A percentile compares a stretch with the other conserved stretches of the same genome.
phyloP scores from a whole-genome alignment of 2,113 vertebrate genomes.

The Candoia aspera region DNA sequence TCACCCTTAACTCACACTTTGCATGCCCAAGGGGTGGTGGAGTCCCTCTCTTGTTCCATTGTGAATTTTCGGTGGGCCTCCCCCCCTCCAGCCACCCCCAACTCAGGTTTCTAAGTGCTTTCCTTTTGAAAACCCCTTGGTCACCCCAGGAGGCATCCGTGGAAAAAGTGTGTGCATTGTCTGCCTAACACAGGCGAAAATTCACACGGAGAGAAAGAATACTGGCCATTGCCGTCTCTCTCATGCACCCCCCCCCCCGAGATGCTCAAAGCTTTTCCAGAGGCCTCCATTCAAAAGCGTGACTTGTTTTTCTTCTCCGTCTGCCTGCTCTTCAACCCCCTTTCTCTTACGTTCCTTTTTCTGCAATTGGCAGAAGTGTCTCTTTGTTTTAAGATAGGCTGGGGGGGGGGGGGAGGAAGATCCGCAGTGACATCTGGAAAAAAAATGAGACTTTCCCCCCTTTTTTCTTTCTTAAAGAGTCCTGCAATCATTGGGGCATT shows the following conservation, averaged over 20 bases:
- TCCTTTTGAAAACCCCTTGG: too few relatives aligned
- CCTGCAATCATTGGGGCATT: neutral
- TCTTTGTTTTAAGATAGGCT: neutral
- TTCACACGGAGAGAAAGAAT: neutral
- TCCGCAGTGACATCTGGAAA: neutral
- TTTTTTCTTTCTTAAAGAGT: too few relatives aligned
- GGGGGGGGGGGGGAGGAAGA: neutral
- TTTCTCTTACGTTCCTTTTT: neutral
- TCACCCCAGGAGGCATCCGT: constrained; percentile 25
- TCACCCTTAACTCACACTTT: constrained; percentile 23
- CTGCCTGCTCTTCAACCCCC: neutral
- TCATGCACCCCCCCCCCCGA: neutral
- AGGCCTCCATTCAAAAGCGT: neutral
- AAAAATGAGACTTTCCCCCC: neutral
- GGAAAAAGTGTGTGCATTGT: constrained; percentile 32
- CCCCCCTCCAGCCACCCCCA: constrained; percentile 19
- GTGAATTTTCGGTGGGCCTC: constrained; percentile 39
- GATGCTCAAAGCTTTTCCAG: neutral
- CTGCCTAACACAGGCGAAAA: constrained; percentile 47
- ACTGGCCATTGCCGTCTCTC: neutral
- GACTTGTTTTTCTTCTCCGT: neutral
- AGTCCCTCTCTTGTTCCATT: constrained; percentile 48
- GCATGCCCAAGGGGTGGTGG: constrained; percentile 27
- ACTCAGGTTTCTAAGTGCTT: too few relatives aligned
- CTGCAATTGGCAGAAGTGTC: neutral